Conservation (phyloP, 2,888 invertebrate species). For the Acrobasis repandana region DNA sequence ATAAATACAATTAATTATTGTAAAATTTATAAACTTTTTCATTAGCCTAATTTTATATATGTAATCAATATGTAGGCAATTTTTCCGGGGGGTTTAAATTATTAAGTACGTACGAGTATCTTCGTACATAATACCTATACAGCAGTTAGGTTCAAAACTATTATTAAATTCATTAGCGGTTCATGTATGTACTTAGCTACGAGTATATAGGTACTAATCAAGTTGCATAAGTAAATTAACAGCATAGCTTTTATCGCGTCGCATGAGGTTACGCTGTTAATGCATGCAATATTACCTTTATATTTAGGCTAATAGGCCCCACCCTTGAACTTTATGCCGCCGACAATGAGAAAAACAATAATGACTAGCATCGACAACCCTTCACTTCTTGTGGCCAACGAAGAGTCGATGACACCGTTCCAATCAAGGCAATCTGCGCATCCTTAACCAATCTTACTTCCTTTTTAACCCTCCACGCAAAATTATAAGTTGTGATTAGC, state of each 20-base stretch:
- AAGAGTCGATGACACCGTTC: constrained; percentile 57
- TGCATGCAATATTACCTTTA: constrained; percentile 11
- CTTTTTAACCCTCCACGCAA: background rate
- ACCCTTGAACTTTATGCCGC: constrained; percentile 62
- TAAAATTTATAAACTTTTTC: no score
- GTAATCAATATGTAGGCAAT: no score
- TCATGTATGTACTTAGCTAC: background rate
- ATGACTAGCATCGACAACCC: constrained; percentile 61
- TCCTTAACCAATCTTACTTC: background rate
- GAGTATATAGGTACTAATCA: background rate
- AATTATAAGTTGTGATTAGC: no score
- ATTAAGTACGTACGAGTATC: no score
- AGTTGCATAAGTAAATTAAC: constrained; percentile 23
- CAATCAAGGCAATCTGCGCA: constrained; percentile 31
- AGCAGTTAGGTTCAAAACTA: no score
- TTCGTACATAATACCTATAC: no score
- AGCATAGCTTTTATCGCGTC: constrained; percentile 33
- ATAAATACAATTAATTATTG: no score
- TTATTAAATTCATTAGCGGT: background rate
- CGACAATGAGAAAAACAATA: constrained; percentile 66
- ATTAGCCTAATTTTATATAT: no score
- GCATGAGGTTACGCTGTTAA: constrained; percentile 19
- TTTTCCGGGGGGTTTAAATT: no score
- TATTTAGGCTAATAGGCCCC: constrained; percentile 36
- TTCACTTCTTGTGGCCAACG: constrained; percentile 57